These are phyloP conservation scores for Prionace glauca DNA, from an alignment of 2,797 vertebrate genomes.

Conservation along the genomic window DNA sequence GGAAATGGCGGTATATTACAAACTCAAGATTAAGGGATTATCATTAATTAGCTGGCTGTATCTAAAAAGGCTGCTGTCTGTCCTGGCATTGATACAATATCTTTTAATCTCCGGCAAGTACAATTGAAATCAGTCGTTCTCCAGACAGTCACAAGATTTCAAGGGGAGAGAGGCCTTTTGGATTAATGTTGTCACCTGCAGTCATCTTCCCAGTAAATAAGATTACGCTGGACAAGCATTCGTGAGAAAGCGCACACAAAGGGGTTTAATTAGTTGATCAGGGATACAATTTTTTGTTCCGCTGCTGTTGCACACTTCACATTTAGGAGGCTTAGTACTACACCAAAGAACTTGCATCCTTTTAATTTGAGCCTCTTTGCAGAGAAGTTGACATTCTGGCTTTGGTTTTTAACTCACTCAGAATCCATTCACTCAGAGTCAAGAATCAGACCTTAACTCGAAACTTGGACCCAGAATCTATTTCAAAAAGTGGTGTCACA, in stretches of 20 bases:
- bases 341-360: not conserved
- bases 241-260: not conserved
- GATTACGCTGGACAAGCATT: not conserved
- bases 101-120: conserved; percentile 70
- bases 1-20: conserved; percentile 60
- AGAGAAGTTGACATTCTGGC: not conserved
- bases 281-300: not conserved
- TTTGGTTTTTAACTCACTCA: not conserved
- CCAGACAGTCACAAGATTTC: not conserved
- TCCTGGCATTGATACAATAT: conserved; percentile 76
- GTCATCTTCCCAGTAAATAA: conserved; percentile 28
- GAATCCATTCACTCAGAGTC: not conserved
- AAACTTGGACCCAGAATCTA: too few relatives aligned
- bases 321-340: not conserved
- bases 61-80: conserved; percentile 69
- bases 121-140: conserved; percentile 67
- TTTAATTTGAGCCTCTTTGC: not conserved
- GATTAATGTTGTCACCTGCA: not conserved
- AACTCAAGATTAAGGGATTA: conserved; percentile 81
- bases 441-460: not conserved
- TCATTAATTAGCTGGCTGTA: conserved; percentile 77
- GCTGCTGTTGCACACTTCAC: not conserved
- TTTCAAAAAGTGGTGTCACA: not conserved
- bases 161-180: not conserved
- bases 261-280: not conserved